Base-by-base conservation (phyloP, 23 tunicate species). In the Trididemnum nubilum region DNA sequence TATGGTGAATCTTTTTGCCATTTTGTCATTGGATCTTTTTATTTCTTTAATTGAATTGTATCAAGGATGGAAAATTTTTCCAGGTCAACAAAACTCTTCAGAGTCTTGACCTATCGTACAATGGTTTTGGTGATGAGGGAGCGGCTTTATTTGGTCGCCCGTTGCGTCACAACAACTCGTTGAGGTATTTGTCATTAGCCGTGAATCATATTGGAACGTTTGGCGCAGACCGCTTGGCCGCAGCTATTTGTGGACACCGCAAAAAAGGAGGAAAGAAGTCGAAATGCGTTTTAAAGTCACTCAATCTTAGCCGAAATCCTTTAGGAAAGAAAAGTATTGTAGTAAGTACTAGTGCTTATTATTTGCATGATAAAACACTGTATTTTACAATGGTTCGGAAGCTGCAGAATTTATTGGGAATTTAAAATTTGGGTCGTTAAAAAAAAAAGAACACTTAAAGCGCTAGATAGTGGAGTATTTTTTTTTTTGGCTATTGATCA, bases 71-170 rank as follows among this genome's bases (percentile, higher is more conserved):
- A n/a, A n/a, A n/a, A n/a, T 61, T 21, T 61, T 57, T 82, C 15
- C 40, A 90, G 96, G 79, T 81, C 33, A 90, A 90, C 83, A 64
- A 39, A 2, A 51, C 86, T 1, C 74, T 90, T 25, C 36, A 31
- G 29, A 81, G 89, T 61, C 81, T 90, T 18, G 96, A 90, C 64
- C 58, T 90, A 34, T 90, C 96, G 2, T 90, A 84, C 77, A 90
- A 90, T 67, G 96, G 96, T 12, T 37, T 90, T 38, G 96, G 96
- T 0, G 96, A 90, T 75, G 96, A 90, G 27, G 96, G 96, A 1
- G 83, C 96, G 12, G 89, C 90, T 15, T 50, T 90, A 30, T 44
- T 90, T 35, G 90, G 83, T 4, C 78, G 78, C 12, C 60, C 86
- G 0, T 63, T 90, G 44, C 79, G 78, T 58, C 74, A 80, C 33